Conservation (phyloP, 1,140 invertebrate genomes). For the Steinernema khuongi region DNA sequence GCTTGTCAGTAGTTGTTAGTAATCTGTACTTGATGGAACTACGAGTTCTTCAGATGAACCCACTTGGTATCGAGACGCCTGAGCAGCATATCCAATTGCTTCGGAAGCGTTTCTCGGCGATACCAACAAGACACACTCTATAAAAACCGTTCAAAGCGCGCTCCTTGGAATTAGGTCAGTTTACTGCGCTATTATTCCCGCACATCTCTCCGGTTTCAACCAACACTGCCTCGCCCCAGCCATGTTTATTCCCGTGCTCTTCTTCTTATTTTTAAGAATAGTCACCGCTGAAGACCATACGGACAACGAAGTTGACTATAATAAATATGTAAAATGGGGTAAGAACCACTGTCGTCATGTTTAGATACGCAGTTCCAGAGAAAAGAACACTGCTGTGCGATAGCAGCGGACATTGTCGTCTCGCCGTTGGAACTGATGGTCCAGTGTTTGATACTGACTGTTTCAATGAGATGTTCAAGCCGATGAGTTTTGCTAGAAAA, state of each 20-base stretch:
- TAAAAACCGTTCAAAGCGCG: neutral
- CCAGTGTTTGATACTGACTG: neutral
- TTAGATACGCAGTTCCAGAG: neutral
- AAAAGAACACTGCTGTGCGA: neutral
- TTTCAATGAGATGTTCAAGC: neutral
- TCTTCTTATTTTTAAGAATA: neutral
- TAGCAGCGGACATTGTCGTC: neutral
- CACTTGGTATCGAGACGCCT: too few relatives aligned
- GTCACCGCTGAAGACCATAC: neutral
- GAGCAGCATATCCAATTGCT: too few relatives aligned
- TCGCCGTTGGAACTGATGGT: neutral
- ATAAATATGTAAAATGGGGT: slow-evolving; percentile 14
- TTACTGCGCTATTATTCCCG: neutral
- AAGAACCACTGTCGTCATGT: neutral
- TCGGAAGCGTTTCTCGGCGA: too few relatives aligned
- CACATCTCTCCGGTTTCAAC: neutral
- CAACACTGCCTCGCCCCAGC: neutral
- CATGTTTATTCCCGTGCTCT: neutral
- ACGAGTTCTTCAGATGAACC: too few relatives aligned
- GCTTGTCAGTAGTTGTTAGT: too few relatives aligned
- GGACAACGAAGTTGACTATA: neutral
- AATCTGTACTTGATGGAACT: too few relatives aligned
- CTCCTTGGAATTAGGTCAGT: neutral
- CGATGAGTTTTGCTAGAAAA: neutral
- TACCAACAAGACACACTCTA: neutral